Percentiles rank a stretch among this genome's conserved stretches.
phyloP scores from a whole-genome alignment of 2,888 invertebrate genomes.

The Calameuta filiformis region DNA sequence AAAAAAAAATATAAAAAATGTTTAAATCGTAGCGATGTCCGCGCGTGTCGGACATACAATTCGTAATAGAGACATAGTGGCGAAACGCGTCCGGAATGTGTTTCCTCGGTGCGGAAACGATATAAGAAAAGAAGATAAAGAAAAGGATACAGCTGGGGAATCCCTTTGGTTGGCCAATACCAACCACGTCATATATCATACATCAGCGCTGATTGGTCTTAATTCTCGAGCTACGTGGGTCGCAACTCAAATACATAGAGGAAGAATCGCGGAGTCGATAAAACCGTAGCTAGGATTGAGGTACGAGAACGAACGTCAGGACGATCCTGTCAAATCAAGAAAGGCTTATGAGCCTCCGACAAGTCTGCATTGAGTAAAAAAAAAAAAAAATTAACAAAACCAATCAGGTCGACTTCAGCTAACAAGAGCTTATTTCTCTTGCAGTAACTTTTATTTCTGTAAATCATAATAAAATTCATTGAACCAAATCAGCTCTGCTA shows the following conservation, averaged over 20 bases:
- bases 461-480: too few species aligned
- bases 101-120: conserved; percentile 7
- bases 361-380: not conserved
- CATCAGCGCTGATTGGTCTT: conserved; percentile 54
- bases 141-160: not conserved
- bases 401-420: too few species aligned
- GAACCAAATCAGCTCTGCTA: too few species aligned
- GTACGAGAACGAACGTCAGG: conserved; percentile 20
- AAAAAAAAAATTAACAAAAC: too few species aligned
- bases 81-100: conserved; percentile 44
- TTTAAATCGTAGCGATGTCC: too few species aligned
- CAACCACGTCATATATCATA: conserved; percentile 42
- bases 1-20: too few species aligned
- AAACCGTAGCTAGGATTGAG: not conserved
- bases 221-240: conserved; percentile 51
- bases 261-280: not conserved
- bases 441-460: too few species aligned
- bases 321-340: conserved; percentile 34
- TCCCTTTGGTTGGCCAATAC: conserved; percentile 34
- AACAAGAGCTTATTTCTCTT: too few species aligned
- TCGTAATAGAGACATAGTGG: conserved; percentile 49
- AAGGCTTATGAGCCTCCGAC: conserved; percentile 18
- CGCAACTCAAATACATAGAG: conserved; percentile 34
- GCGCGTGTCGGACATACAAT: conserved; percentile 20
- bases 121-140: conserved; percentile 11